Evolutionary conservation across 2,797 vertebrate species (phyloP).

Genomic region (Anguilla marmorata): DNA sequence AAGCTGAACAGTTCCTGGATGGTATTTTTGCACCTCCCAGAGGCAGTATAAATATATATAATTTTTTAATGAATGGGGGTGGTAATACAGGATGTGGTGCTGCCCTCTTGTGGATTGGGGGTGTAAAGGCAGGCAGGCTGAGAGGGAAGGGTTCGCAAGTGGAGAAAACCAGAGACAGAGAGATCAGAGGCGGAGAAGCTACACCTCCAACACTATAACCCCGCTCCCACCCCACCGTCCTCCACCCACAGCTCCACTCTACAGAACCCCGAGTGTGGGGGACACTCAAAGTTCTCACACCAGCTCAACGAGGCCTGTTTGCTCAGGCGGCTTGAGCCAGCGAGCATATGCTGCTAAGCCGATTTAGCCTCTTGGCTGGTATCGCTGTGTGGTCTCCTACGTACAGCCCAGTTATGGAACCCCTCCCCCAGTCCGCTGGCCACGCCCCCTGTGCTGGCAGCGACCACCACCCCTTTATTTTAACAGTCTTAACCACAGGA

Average conservation of each 20-base stretch:
- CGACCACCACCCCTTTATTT: slow-evolving; percentile 18
- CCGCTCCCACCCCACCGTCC: neutral
- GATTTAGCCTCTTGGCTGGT: neutral
- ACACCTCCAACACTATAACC: neutral
- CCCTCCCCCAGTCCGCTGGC: neutral
- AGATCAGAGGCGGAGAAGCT: neutral
- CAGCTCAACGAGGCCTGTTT: neutral
- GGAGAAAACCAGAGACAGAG: neutral
- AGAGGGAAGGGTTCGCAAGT: neutral
- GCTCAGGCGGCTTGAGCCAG: slow-evolving; percentile 7
- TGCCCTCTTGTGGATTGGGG: slow-evolving; percentile 2
- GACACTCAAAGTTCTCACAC: neutral
- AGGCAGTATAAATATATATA: neutral
- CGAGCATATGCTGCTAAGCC: neutral
- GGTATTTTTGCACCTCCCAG: slow-evolving; percentile 15
- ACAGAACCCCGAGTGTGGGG: no score
- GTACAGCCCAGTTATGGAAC: neutral
- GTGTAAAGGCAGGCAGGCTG: neutral
- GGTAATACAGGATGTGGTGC: neutral
- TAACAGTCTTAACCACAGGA: slow-evolving; percentile 35
- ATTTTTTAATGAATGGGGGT: neutral
- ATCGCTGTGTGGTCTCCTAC: neutral
- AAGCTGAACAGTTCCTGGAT: neutral
- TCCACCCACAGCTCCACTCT: neutral
- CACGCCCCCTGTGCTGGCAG: neutral